Conservation (phyloP, 2,797 vertebrate genomes). For the Centropyge bicolor region DNA sequence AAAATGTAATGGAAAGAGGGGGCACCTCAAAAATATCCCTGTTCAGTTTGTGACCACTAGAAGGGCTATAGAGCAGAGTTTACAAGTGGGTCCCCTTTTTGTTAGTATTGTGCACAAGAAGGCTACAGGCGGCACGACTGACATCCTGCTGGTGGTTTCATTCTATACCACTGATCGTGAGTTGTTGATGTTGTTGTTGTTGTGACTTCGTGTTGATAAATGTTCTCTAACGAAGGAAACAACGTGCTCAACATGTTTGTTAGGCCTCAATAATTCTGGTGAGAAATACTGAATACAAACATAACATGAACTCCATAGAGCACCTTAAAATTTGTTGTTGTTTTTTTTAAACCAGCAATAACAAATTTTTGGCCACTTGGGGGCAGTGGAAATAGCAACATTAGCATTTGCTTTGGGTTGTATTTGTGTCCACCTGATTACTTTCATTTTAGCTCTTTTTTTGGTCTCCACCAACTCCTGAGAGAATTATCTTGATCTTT, state of each 20-base stretch:
- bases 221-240: too few species aligned
- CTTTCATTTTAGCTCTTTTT: not conserved
- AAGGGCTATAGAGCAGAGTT: not conserved
- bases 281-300: too few species aligned
- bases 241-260: too few species aligned
- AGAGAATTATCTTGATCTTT: not conserved
- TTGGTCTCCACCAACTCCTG: slow-evolving; percentile 11
- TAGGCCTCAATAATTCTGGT: too few species aligned
- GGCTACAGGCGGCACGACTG: not conserved
- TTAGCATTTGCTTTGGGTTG: too few species aligned
- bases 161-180: not conserved
- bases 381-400: not conserved
- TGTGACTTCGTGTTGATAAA: too few species aligned
- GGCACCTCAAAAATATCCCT: not conserved
- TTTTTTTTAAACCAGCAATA: too few species aligned
- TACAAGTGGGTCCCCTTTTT: not conserved
- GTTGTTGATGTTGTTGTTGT: too few species aligned
- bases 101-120: not conserved
- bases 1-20: too few species aligned
- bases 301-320: too few species aligned
- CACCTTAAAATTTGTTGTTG: too few species aligned
- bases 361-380: too few species aligned
- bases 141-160: not conserved
- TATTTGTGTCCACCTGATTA: not conserved
- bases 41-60: not conserved